These are phyloP conservation scores for Apis florea DNA, from an alignment of 1,140 invertebrate genomes.

Conservation along the genomic window DNA sequence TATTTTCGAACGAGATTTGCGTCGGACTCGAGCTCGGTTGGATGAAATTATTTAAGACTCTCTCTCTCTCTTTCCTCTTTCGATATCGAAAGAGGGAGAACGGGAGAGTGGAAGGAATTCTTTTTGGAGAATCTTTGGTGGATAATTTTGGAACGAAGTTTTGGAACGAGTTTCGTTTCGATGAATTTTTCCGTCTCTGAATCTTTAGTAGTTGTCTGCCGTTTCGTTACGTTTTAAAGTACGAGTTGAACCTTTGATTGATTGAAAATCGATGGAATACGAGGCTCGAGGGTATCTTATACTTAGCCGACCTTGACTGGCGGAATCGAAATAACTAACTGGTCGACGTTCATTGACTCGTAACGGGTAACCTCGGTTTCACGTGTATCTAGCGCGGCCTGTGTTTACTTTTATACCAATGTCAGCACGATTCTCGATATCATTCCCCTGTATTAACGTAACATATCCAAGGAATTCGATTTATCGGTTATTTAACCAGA, in stretches of 20 bases:
- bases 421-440: neutral
- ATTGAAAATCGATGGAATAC: too few species aligned
- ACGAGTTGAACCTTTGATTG: too few species aligned
- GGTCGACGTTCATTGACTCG: neutral
- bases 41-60: neutral
- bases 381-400: neutral
- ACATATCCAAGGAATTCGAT: neutral
- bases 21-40: neutral
- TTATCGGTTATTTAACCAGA: constrained; percentile 16
- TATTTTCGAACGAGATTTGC: constrained; percentile 20
- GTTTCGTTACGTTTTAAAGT: too few species aligned
- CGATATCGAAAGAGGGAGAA: too few species aligned
- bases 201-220: too few species aligned
- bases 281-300: neutral
- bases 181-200: too few species aligned
- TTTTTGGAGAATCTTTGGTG: too few species aligned
- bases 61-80: too few species aligned
- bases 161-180: too few species aligned
- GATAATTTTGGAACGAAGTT: too few species aligned
- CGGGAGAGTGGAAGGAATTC: too few species aligned
- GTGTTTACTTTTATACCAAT: neutral
- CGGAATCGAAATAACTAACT: constrained; percentile 10
- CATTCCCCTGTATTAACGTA: neutral
- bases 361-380: neutral
- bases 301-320: neutral